phyloP scores from a whole-genome alignment of 2,113 vertebrate genomes.

The Limnothrissa miodon region DNA sequence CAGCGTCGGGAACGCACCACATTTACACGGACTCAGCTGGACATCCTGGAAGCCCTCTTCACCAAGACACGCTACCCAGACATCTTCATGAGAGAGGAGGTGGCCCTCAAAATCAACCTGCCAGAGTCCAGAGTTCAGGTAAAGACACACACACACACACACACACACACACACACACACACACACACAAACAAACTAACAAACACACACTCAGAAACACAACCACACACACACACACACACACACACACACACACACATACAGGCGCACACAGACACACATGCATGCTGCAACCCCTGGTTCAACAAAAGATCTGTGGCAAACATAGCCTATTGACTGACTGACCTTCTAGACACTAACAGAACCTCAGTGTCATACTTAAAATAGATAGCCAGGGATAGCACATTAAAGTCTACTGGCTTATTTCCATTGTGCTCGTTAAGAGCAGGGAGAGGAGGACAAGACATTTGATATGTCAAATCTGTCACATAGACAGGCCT shows the following conservation, averaged over 20 bases:
- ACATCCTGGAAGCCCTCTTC: constrained; percentile 92
- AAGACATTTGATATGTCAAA: too few relatives aligned
- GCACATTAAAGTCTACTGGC: too few relatives aligned
- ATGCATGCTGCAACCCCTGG: background rate
- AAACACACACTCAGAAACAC: background rate
- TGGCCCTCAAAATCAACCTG: constrained; percentile 96
- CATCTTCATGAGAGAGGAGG: constrained; percentile 98
- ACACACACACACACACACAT: background rate
- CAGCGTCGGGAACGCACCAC: constrained; percentile 95
- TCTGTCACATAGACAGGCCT: too few relatives aligned
- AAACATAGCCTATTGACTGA: constrained; percentile 46
- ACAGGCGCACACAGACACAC: background rate
- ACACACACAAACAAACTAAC: too few relatives aligned
- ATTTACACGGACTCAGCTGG: constrained; percentile 93
- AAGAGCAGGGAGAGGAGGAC: too few relatives aligned
- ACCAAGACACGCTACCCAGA: constrained; percentile 62
- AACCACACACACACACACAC: background rate
- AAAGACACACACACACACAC: too few relatives aligned
- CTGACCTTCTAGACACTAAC: constrained; percentile 82
- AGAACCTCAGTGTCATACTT: constrained; percentile 35
- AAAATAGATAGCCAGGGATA: too few relatives aligned
- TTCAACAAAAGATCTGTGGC: background rate
- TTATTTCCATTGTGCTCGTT: too few relatives aligned
- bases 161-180: too few relatives aligned
- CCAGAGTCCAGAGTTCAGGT: constrained; percentile 94